Evolutionary conservation across 1,140 invertebrate species (phyloP).

Genomic region (Mizuhopecten yessoensis): DNA sequence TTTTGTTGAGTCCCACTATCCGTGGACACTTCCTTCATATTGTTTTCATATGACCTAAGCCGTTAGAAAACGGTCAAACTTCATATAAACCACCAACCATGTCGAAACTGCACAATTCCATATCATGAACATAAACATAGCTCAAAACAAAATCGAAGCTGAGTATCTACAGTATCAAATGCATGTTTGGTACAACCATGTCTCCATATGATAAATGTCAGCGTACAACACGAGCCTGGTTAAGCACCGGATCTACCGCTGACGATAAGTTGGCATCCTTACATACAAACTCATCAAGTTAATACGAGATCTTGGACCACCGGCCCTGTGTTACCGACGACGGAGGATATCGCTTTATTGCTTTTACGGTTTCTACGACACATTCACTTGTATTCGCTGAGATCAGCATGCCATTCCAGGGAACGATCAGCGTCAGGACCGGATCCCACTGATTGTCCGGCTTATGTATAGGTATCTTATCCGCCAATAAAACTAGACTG

Average conservation of each 20-base stretch:
- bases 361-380: not conserved
- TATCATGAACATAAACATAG: no score
- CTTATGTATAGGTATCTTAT: slow-evolving; percentile 11
- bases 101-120: no score
- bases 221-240: not conserved
- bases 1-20: no score
- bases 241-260: not conserved
- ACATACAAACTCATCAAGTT: not conserved
- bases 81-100: no score
- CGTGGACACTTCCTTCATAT: no score
- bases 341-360: not conserved
- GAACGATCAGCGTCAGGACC: not conserved
- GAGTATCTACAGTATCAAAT: no score
- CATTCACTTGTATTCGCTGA: not conserved
- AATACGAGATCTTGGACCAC: not conserved
- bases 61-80: no score
- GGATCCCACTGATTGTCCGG: not conserved
- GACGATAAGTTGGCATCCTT: not conserved
- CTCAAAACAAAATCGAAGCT: no score
- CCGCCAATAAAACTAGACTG: slow-evolving; percentile 16
- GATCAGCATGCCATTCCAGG: not conserved
- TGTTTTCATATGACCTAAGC: no score
- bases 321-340: not conserved
- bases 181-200: no score
- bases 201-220: no score